Percentiles rank a stretch among this genome's conserved stretches.
These are phyloP conservation scores for Corythornis vintsioides DNA, from an alignment of 2,113 vertebrate genomes.

Conservation along the genomic window DNA sequence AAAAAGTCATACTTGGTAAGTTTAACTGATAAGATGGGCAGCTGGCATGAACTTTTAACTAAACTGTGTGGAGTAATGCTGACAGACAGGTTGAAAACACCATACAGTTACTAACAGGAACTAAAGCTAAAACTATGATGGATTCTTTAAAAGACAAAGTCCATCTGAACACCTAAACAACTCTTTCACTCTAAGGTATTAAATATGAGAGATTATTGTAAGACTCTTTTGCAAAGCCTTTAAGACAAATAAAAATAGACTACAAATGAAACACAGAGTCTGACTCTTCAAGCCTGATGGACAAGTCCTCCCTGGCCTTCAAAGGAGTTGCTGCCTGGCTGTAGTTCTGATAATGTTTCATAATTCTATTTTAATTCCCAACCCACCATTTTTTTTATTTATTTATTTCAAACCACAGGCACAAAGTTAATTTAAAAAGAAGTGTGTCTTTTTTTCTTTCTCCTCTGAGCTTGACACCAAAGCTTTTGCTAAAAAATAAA, in stretches of 20 bases:
- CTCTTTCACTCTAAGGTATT: neutral
- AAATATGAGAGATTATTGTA: neutral
- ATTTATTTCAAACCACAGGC: neutral
- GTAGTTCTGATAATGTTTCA: neutral
- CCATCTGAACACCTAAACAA: neutral
- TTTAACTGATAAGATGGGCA: neutral
- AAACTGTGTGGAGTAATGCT: neutral
- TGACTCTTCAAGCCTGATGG: neutral
- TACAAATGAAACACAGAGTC: neutral
- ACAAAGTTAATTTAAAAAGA: neutral
- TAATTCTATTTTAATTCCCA: neutral
- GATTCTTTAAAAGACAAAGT: neutral
- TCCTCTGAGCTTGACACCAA: neutral
- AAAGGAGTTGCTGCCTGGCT: neutral
- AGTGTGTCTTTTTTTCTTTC: neutral
- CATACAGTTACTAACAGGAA: neutral
- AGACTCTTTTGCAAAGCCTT: conserved; percentile 1
- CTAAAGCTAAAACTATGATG: neutral
- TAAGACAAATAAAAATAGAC: neutral
- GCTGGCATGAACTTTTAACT: neutral
- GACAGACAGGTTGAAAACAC: neutral
- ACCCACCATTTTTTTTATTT: neutral
- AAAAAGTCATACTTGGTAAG: neutral
- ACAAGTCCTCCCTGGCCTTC: neutral
- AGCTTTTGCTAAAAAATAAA: neutral